Conservation (phyloP, 2,797 vertebrate species). For the Coendou prehensilis region DNA sequence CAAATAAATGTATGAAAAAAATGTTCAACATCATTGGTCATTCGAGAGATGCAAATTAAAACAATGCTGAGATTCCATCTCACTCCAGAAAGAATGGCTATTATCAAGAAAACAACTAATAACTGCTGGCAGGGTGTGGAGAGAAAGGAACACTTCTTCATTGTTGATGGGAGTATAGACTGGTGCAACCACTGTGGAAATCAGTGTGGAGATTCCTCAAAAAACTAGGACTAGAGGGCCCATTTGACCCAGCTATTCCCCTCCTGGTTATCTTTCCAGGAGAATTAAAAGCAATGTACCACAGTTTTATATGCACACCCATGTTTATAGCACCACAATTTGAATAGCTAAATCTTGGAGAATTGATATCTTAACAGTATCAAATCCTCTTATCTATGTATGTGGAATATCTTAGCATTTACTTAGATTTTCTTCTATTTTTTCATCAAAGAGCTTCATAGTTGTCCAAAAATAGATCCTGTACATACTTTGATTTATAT, state of each 20-base stretch:
- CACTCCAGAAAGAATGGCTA: neutral
- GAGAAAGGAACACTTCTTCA: neutral
- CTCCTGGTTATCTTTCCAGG: too few relatives aligned
- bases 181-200: too few relatives aligned
- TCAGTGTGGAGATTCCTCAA: too few relatives aligned
- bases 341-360: neutral
- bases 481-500: neutral
- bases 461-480: neutral
- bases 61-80: neutral
- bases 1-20: too few relatives aligned
- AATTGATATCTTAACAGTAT: neutral
- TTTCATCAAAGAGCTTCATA: neutral
- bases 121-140: neutral
- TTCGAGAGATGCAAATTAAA: too few relatives aligned
- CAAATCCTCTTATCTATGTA: conserved; percentile 25
- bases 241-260: too few relatives aligned
- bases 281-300: too few relatives aligned
- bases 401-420: neutral
- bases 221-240: too few relatives aligned
- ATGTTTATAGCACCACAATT: too few relatives aligned
- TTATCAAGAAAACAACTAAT: neutral
- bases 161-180: neutral
- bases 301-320: too few relatives aligned
- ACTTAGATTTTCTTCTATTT: conserved; percentile 36
- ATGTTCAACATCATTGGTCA: too few relatives aligned